Evolutionary conservation across 2,888 invertebrate genomes (phyloP).

Genomic region (Lomographa bimaculata): DNA sequence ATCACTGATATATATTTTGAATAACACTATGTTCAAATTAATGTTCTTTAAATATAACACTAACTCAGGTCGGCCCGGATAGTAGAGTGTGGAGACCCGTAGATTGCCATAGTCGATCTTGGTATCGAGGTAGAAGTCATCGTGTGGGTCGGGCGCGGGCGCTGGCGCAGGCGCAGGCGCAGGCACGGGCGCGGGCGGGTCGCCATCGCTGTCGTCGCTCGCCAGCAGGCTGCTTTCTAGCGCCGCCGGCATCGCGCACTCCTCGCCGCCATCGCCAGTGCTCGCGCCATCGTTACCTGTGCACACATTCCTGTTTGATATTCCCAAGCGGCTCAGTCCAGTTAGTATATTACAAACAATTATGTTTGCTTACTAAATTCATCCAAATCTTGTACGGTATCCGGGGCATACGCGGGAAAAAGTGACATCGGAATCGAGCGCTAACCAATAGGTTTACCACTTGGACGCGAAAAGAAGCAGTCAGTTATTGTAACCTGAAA

Average conservation of each 20-base stretch:
- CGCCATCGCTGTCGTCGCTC: constrained; percentile 61
- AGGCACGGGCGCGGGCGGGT: constrained; percentile 22
- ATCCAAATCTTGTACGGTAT: constrained; percentile 23
- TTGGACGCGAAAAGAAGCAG: no score
- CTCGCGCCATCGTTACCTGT: no score
- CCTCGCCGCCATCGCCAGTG: constrained; percentile 1
- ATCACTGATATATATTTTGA: no score
- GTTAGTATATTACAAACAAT: no score
- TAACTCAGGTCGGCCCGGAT: constrained; percentile 86
- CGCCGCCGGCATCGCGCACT: constrained; percentile 26
- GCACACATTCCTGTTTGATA: no score
- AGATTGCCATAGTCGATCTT: constrained; percentile 82
- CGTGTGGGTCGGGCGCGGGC: constrained; percentile 34
- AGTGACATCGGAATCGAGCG: no score
- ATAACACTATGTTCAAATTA: no score
- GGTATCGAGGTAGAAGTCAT: constrained; percentile 84
- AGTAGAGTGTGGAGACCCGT: constrained; percentile 84
- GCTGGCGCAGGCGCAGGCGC: constrained; percentile 12
- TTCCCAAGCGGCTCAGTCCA: no score
- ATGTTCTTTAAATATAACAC: constrained; percentile 30
- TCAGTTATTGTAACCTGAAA: no score
- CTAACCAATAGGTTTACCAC: no score
- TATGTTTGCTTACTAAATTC: constrained; percentile 28
- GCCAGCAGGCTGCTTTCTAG: constrained; percentile 53
- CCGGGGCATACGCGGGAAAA: constrained; percentile 52